Conservation (phyloP, 2,113 vertebrate genomes). For the Semicossyphus pulcher region DNA sequence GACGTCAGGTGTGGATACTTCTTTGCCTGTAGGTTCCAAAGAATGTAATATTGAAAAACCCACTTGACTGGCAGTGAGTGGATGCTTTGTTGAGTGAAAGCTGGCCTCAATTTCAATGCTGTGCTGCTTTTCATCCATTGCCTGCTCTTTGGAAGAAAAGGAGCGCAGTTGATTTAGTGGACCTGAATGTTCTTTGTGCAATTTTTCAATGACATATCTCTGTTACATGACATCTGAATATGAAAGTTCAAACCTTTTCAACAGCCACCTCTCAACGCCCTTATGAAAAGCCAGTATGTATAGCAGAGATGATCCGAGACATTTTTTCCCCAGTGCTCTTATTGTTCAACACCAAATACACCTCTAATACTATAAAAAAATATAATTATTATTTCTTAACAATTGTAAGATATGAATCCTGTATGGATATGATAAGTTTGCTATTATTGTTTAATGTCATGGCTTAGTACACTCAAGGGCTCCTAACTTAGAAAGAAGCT, state of each 20-base stretch:
- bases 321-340: no score
- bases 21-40: neutral
- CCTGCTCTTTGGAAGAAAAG: constrained; percentile 5
- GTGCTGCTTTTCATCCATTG: constrained; percentile 1
- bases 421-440: no score
- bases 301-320: no score
- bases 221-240: neutral
- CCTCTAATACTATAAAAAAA: no score
- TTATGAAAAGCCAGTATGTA: neutral
- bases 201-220: neutral
- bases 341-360: no score
- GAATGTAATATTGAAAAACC: constrained; percentile 5
- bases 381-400: no score
- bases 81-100: neutral
- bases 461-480: no score
- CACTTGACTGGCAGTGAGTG: neutral
- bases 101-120: neutral
- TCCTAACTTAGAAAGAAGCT: no score
- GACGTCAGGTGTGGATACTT: constrained; percentile 3
- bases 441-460: no score
- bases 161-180: constrained; percentile 9
- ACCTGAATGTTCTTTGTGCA: neutral
- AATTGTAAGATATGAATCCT: no score
- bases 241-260: constrained; percentile 2
- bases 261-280: neutral